Evolutionary conservation across 2,113 vertebrate genomes (phyloP).

Genomic region (Plecotus auritus): DNA sequence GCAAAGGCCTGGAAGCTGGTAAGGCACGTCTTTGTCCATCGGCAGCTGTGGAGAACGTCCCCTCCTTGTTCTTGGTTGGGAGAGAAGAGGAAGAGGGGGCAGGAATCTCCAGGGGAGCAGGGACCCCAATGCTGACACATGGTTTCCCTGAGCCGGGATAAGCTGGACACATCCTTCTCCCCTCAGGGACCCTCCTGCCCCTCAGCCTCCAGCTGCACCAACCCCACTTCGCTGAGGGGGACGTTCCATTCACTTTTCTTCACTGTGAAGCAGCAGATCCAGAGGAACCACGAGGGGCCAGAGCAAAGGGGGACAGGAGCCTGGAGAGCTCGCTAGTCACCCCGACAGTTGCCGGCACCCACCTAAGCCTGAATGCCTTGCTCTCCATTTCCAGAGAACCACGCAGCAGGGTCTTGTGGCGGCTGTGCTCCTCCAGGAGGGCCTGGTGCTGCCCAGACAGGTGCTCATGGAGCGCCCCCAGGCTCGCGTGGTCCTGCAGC

Average conservation of each 20-base stretch:
- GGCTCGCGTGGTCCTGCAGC: slow-evolving; percentile 89
- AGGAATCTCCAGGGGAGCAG: too few relatives aligned
- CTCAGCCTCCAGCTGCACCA: not conserved
- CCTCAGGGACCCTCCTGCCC: not conserved
- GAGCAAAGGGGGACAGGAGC: not conserved
- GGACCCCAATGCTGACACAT: not conserved
- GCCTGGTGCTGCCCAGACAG: slow-evolving; percentile 93
- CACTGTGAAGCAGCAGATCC: not conserved
- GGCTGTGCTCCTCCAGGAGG: slow-evolving; percentile 90
- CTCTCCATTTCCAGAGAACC: slow-evolving; percentile 88
- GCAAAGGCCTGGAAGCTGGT: too few relatives aligned
- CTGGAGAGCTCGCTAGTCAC: not conserved
- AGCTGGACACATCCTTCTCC: fast-evolving
- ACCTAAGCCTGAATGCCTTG: slow-evolving; percentile 82
- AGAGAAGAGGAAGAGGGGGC: not conserved
- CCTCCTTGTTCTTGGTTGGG: not conserved
- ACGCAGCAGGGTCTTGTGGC: slow-evolving; percentile 85
- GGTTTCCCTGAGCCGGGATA: not conserved
- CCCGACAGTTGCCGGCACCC: not conserved
- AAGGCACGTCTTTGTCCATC: fast-evolving
- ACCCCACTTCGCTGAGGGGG: not conserved
- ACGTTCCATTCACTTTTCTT: not conserved
- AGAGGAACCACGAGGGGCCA: not conserved
- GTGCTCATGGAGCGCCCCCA: slow-evolving; percentile 88
- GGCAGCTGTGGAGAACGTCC: too few relatives aligned